phyloP scores from a whole-genome alignment of 2,797 vertebrate species.

The Sorex maritimensis region DNA sequence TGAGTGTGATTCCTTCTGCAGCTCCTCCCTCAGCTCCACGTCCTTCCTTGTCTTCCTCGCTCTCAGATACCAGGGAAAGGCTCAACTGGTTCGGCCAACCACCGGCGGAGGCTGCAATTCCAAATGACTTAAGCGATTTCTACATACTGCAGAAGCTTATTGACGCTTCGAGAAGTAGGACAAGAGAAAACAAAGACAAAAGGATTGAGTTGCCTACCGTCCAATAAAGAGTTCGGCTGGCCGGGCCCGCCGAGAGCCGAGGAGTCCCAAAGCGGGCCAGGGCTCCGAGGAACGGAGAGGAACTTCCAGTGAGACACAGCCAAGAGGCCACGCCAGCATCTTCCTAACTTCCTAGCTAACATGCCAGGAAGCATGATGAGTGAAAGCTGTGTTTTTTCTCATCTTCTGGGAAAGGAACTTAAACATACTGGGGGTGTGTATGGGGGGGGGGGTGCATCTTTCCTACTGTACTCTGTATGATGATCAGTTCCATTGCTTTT shows the following conservation, averaged over 20 bases:
- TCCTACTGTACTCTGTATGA: not conserved
- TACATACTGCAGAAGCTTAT: slow-evolving; percentile 26
- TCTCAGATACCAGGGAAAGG: slow-evolving; percentile 7
- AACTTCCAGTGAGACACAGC: not conserved
- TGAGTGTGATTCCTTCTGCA: not conserved
- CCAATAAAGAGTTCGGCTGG: not conserved
- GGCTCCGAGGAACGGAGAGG: not conserved
- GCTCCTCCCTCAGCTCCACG: not conserved
- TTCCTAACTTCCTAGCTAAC: not conserved
- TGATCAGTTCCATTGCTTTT: slow-evolving; percentile 18
- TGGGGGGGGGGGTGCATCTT: not conserved
- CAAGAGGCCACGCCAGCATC: not conserved
- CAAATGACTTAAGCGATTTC: slow-evolving; percentile 34
- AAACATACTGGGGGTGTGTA: not conserved
- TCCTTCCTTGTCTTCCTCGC: not conserved
- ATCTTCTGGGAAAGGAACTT: slow-evolving; percentile 17
- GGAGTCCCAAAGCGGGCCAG: not conserved
- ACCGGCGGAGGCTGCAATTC: not conserved
- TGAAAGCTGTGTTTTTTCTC: slow-evolving; percentile 1
- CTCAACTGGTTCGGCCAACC: slow-evolving; percentile 32
- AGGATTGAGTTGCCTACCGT: not conserved
- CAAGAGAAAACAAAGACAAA: slow-evolving; percentile 33
- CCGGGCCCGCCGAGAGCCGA: not conserved
- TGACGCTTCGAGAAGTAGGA: not conserved
- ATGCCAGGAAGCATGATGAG: not conserved